Evolutionary conservation across 2,797 vertebrate species (phyloP), one percentile per base, ranked within the genome.

Genomic region (Leptodactylus fallax): DNA sequence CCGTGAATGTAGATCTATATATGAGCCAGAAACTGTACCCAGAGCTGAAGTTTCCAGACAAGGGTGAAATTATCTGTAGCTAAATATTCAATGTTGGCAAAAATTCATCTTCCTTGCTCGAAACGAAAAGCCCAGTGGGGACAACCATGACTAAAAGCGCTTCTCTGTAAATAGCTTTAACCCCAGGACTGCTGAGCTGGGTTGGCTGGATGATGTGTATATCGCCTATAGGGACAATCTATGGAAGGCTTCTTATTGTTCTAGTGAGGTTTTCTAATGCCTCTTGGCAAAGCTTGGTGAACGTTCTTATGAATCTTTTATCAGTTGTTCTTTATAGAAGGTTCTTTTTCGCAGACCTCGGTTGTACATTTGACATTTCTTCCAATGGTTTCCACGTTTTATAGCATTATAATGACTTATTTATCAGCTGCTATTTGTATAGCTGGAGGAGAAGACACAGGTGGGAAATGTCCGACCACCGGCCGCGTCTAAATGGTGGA

Each of bases 41-140:
- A n/a, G 47, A 45, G 19, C 45, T n/a, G 49, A 53, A 53, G 47
- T 49, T 51, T 77, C 49, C n/a, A 23, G 47, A 77, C 74, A 51
- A 77, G 74, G n/a, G 74, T 77, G 74, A 77, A 53, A 23, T 77
- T 53, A 77, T 77, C 74, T 77, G 74, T 14, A 77, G 47, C 74
- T 51, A 77, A 53, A 53, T 51, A 77, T 77, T 77, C 21, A 77
- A 19, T 23, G 74, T 77, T 53, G 21, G 74, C 49, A 77, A 53
- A 77, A 77, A 77, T 53, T 53, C 74, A 77, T 77, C 74, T 53
- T 53, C 74, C 12, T 77, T 77, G 21, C 47, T 77, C 51, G 51
- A 53, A 53, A 36, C 19, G 45, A 72, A 51, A 51, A 77, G 74
- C 49, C 71, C 74, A 53, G 2, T 23, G 74, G 74, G 74, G 74